These are phyloP conservation scores for Thermophis baileyi DNA, from an alignment of 2,113 vertebrate genomes.

Conservation along the genomic window DNA sequence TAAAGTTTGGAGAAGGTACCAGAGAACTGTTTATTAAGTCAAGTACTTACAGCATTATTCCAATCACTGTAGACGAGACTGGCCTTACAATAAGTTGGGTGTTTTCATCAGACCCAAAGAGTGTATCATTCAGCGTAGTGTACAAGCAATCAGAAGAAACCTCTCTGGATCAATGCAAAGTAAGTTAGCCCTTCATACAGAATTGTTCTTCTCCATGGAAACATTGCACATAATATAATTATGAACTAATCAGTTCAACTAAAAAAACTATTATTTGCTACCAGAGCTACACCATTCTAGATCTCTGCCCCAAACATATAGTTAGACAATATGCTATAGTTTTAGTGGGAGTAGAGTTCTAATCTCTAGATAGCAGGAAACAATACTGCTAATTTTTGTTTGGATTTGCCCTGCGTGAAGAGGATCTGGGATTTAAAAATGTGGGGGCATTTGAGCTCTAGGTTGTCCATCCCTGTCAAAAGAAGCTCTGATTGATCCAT, in stretches of 20 bases:
- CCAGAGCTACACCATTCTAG: neutral
- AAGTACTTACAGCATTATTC: conserved; percentile 86
- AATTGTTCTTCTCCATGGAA: too few species aligned
- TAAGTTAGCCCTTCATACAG: conserved; percentile 46
- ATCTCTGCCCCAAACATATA: neutral
- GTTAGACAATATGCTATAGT: neutral
- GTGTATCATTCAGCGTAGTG: conserved; percentile 90
- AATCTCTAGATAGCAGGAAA: neutral
- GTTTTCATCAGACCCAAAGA: conserved; percentile 93
- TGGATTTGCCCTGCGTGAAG: neutral
- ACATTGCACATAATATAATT: too few species aligned
- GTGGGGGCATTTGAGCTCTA: neutral
- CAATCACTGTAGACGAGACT: conserved; percentile 71
- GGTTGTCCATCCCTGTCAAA: neutral
- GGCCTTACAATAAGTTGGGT: conserved; percentile 88
- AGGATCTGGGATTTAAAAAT: neutral
- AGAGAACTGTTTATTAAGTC: conserved; percentile 91
- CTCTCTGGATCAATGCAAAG: conserved; percentile 86
- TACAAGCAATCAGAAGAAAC: conserved; percentile 77
- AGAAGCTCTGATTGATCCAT: neutral
- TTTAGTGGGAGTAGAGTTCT: neutral
- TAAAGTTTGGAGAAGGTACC: conserved; percentile 76
- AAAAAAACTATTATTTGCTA: neutral
- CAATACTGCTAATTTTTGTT: neutral
- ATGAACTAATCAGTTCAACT: rapidly evolving